Evolutionary conservation across 1,140 invertebrate species (phyloP), one percentile per base, ranked within the genome.

Genomic region (Conus betulinus): DNA sequence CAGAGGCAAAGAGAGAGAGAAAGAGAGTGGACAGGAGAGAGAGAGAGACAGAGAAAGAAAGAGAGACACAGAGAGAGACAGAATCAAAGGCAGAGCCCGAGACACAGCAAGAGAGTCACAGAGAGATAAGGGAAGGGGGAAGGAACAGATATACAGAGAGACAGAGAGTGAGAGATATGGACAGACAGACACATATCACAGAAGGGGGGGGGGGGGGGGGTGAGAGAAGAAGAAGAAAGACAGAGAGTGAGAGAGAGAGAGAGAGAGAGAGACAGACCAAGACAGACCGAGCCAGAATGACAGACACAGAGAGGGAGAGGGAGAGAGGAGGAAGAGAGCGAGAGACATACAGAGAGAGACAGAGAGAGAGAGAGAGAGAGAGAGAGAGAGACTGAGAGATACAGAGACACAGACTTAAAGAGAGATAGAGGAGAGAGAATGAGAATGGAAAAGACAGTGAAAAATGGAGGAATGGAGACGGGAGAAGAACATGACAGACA

Each of bases 181-280:
- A 63, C 11, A 63, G 60, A 4, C 11, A 63, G 60, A 63, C 11
- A 63, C 11, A 63, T 11, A 63, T 11, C 10, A 20, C 10, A 20
- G 17, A 13, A 27, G 55, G 23, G 63, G 27, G 3, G 57, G 39
- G n/a, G 63, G 1, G 57, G 55, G 10, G 51, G 60, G 3, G 10
- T 7, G 13, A 57, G 82, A 25, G 57, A 17, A 67, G 76, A 83
- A 51, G 13, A 20, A 63, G 60, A 63, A 4, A 53, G 39, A 88
- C 83, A 39, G 83, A 85, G 83, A 87, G 82, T 57, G 88, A 82
- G 83, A 85, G 88, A 88, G 83, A 89, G 53, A 86, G 74, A 53
- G 39, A 78, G 86, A 87, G 86, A 87, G 67, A 71, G 67, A 71
- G 67, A 71, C 11, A 71, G 67, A 71, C 11, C 11, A 20, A 71